A percentile compares a stretch with the other conserved stretches of the same genome.
phyloP scores from a whole-genome alignment of 2,797 vertebrate species.

The Aeoliscus strigatus region DNA sequence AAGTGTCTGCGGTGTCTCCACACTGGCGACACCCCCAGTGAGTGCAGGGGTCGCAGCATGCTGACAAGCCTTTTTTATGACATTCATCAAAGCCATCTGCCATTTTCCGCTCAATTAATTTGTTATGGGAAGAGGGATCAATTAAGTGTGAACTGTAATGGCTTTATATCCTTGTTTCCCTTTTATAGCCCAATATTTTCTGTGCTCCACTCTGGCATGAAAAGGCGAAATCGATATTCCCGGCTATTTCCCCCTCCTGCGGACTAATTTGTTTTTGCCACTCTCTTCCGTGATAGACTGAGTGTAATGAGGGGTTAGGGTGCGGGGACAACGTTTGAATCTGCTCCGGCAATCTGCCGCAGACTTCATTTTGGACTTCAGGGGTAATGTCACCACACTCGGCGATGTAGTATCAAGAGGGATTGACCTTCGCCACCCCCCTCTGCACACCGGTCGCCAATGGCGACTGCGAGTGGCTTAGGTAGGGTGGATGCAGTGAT shows the following conservation, averaged over 20 bases:
- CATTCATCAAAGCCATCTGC: conserved; percentile 80
- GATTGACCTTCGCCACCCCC: conserved; percentile 66
- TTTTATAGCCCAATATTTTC: conserved; percentile 81
- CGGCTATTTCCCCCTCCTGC: conserved; percentile 62
- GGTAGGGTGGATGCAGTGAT: conserved; percentile 26
- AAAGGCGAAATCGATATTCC: conserved; percentile 72
- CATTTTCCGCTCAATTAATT: conserved; percentile 84
- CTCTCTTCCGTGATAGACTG: conserved; percentile 67
- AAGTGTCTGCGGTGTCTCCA: conserved; percentile 25
- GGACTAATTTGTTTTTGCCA: conserved; percentile 71
- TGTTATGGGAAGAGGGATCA: conserved; percentile 80
- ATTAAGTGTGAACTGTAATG: conserved; percentile 79
- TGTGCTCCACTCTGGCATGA: conserved; percentile 72
- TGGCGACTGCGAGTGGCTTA: conserved; percentile 53
- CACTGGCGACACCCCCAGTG: conserved; percentile 25
- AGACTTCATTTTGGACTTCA: conserved; percentile 31
- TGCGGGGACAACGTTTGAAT: too few relatives aligned
- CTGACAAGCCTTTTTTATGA: conserved; percentile 79
- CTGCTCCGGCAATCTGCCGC: conserved; percentile 13
- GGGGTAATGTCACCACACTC: conserved; percentile 13
- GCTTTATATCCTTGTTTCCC: conserved; percentile 79
- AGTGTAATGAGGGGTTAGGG: conserved; percentile 64
- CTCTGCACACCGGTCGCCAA: conserved; percentile 19
- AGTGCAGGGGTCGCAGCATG: conserved; percentile 55
- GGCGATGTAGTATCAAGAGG: conserved; percentile 50